Base-by-base conservation (phyloP, 2,113 vertebrate genomes). In the Australoheros scitulus region DNA sequence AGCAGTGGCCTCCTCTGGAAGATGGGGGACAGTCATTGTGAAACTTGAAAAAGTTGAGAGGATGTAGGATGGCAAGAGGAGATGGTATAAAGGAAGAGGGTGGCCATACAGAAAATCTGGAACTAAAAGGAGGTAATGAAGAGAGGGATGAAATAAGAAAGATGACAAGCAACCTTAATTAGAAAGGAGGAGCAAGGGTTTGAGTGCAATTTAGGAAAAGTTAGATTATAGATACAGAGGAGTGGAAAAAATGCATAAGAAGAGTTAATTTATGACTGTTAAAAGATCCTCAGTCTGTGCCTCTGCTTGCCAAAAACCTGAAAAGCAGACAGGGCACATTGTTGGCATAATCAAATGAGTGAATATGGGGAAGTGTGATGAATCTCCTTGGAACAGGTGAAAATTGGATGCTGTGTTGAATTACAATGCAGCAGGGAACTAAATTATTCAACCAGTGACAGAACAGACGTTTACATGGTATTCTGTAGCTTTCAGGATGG, bases 341-440 rank as follows among this genome's bases (percentile, higher is more conserved):
- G 70, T 83, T 85, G 36, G 78, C n/a, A 72, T 85, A 76, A 81
- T 91, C 56, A 88, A 88, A 85, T 4, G 20, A 87, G 64, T n/a
- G 68, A 77, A 79, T 74, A 59, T 15, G 4, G 38, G 79, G 18
- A 85, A 72, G 63, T 81, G 55, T 88, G 79, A 89, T 80, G 58
- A 91, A 91, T 81, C 78, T 76, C 61, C 70, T 76, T 58, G 76
- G 41, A 84, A 81, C 77, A 80, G 84, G 56, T 83, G 80, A 77
- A 90, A 86, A 84, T 88, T 4, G 81, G 60, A 89, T 65, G 61
- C 63, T 80, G 56, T 41, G 58, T 58, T 89, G 57, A 80, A 90
- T 81, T 68, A 80, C 7, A 61, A 83, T 87, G 65, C 64, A 81
- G 77, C 17, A 36, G 22, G 0, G n/a, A 63, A 38, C 34, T 77